Evolutionary conservation across 2,113 vertebrate species (phyloP).

Genomic region (Percopsis transmontana): DNA sequence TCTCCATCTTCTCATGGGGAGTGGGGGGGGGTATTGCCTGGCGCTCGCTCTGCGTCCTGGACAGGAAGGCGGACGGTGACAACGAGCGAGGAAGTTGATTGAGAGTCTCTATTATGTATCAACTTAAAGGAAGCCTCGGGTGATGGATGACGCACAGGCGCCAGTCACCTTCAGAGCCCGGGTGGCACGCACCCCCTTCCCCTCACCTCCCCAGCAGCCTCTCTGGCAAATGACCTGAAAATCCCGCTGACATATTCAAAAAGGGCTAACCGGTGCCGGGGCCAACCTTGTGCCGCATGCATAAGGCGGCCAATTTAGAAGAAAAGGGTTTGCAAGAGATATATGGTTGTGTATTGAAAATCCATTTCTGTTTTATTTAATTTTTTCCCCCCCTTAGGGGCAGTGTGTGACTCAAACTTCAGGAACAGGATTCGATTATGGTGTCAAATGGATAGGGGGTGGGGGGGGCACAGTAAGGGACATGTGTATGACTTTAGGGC

Average conservation of each 20-base stretch:
- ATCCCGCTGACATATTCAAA: constrained; percentile 98
- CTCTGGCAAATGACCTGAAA: constrained; percentile 98
- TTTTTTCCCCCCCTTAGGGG: constrained; percentile 12
- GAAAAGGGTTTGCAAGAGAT: constrained; percentile 45
- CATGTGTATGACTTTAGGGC: constrained; percentile 67
- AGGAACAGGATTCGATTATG: constrained; percentile 57
- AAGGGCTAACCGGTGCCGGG: constrained; percentile 61
- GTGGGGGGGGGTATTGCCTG: constrained; percentile 8
- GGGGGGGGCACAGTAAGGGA: constrained; percentile 50
- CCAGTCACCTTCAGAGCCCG: constrained; percentile 97
- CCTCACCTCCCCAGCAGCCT: constrained; percentile 90
- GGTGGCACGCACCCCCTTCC: constrained; percentile 50
- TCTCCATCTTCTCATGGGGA: not conserved
- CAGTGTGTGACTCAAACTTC: constrained; percentile 23
- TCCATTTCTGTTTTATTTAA: constrained; percentile 70
- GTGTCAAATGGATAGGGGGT: constrained; percentile 46
- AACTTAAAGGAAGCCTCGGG: constrained; percentile 96
- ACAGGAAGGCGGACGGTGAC: constrained; percentile 82
- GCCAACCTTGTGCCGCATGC: constrained; percentile 45
- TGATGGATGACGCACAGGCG: constrained; percentile 94
- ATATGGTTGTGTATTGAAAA: constrained; percentile 71
- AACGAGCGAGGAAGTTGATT: constrained; percentile 95
- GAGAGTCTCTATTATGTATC: constrained; percentile 99
- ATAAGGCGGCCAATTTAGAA: constrained; percentile 62
- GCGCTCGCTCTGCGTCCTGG: constrained; percentile 68